A percentile compares a stretch with the other conserved stretches of the same genome.
phyloP scores from a whole-genome alignment of 92 coral and sea anemone genomes.

The Zoanthus gigantus region DNA sequence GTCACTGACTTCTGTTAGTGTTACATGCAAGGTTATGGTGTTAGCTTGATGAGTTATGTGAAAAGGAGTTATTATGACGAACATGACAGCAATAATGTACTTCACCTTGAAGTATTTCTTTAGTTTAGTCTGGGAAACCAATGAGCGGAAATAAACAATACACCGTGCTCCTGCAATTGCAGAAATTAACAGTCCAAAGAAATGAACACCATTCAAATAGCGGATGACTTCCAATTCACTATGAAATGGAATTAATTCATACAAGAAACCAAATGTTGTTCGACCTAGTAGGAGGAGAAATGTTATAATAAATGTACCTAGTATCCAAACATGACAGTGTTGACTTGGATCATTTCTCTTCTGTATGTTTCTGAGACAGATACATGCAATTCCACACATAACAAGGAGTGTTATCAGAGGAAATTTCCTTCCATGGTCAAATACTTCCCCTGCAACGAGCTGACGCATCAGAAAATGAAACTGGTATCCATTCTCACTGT shows the following conservation, averaged over 20 bases:
- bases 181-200: conserved; percentile 68
- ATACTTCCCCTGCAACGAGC: conserved; percentile 69
- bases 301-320: conserved; percentile 47
- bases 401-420: conserved; percentile 69
- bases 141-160: conserved; percentile 51
- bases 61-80: conserved; percentile 62
- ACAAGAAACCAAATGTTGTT: conserved; percentile 67
- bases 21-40: conserved; percentile 46
- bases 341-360: conserved; percentile 21
- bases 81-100: conserved; percentile 26
- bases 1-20: conserved; percentile 56
- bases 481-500: conserved; percentile 58
- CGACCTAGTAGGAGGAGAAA: conserved; percentile 69
- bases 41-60: conserved; percentile 57
- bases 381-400: conserved; percentile 54
- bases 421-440: conserved; percentile 69
- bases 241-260: conserved; percentile 77
- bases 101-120: not conserved
- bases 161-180: conserved; percentile 54
- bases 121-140: conserved; percentile 33
- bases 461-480: conserved; percentile 58
- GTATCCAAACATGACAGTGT: conserved; percentile 58
- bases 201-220: conserved; percentile 74
- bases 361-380: conserved; percentile 47
- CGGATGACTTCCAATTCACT: conserved; percentile 73